Evolutionary conservation across 2,888 invertebrate species (phyloP).

Genomic region (Dolomedes plantarius): DNA sequence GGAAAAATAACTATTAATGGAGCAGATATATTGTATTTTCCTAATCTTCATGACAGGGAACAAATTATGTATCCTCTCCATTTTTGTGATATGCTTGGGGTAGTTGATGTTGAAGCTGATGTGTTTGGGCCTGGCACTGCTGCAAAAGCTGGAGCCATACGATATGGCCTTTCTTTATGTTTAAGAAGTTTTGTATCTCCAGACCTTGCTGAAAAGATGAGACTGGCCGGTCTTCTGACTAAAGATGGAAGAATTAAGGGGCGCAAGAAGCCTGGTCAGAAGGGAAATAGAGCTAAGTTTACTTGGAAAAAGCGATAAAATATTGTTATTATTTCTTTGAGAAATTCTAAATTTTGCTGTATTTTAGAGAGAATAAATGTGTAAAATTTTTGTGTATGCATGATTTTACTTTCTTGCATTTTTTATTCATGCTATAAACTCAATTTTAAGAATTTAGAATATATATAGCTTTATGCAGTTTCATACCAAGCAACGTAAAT

Average conservation of each 20-base stretch:
- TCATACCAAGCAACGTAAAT: too few relatives aligned
- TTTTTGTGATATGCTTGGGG: constrained; percentile 84
- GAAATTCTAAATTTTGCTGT: too few relatives aligned
- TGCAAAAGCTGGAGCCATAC: constrained; percentile 91
- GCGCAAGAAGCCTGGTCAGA: constrained; percentile 94
- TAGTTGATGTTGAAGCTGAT: constrained; percentile 88
- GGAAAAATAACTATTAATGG: constrained; percentile 90
- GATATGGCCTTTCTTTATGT: constrained; percentile 90
- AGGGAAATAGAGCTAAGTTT: constrained; percentile 90
- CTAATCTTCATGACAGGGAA: constrained; percentile 83
- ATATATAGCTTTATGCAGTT: too few relatives aligned
- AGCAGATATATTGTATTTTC: constrained; percentile 85
- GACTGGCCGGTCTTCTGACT: constrained; percentile 92
- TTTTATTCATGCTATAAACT: too few relatives aligned
- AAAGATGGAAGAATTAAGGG: constrained; percentile 87
- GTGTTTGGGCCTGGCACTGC: constrained; percentile 83
- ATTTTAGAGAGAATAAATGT: too few relatives aligned
- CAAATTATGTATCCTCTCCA: constrained; percentile 87
- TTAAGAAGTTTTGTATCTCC: constrained; percentile 88
- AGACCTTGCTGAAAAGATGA: constrained; percentile 87
- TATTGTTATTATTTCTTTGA: too few relatives aligned
- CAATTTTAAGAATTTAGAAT: too few relatives aligned
- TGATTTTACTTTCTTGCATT: too few relatives aligned
- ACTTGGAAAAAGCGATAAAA: constrained; percentile 83
- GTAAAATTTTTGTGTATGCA: too few relatives aligned